Evolutionary conservation across 2,888 invertebrate genomes (phyloP), one percentile per base, ranked within the genome.

Genomic region (Sarcophaga subvicina): DNA sequence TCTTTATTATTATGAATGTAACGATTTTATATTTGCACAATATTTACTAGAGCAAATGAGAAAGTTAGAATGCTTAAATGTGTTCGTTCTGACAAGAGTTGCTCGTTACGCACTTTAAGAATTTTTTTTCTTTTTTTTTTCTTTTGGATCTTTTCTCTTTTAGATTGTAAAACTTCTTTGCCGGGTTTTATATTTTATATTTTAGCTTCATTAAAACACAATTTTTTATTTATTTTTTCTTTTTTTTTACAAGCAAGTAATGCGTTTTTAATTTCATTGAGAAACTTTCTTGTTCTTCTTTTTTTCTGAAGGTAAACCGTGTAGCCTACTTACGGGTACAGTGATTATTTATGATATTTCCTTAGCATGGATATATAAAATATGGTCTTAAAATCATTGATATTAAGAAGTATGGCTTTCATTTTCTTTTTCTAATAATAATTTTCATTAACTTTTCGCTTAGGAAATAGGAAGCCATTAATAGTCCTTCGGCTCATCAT

Each of bases 261-360:
- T 81, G 85, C 73, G 37, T 85, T 82, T 79, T 81, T 81, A 81
- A 85, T 81, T 82, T 85, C 37, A 78, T 82, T 81, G 22, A 63
- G 54, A 59, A 72, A n/a, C 5, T 75, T 70, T 81, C 70, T 64
- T 79, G 66, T 69, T 22, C 66, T 27, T 25, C 14, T 63, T n/a
- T 54, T 17, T 59, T 59, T 54, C 4, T 54, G 3, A 17, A 47
- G n/a, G 25, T 14, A 25, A 67, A 60, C 25, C 14, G 47, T 45
- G 8, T 37, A 54, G 17, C 17, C 54, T 54, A 12, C 17, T 54
- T 54, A 14, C 54, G 14, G 17, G 14, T 54, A 54, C 14, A 10
- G 5, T 5, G 10, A 14, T 54, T 54, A 54, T 54, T 54, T 54
- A 54, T 54, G 17, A 54, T 54, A 54, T 54, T 37, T 37, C 10